Base-by-base conservation (phyloP, 2,113 vertebrate species). In the Hoplias malabaricus region DNA sequence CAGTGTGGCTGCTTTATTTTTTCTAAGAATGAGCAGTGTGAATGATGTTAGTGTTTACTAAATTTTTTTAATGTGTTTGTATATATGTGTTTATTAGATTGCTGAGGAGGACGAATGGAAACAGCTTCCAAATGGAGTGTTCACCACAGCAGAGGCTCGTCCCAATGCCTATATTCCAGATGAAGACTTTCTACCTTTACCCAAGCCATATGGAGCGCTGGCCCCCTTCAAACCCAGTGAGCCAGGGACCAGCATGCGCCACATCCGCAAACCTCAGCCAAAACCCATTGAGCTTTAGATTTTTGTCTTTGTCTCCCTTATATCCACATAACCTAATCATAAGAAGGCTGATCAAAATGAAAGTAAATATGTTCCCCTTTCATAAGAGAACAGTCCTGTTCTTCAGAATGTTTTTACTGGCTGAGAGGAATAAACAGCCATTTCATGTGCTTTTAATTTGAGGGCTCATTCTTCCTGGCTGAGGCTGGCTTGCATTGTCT, bases 161-260 rank as follows among this genome's bases (percentile, higher is more conserved):
- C 96, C 95, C 5, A 91, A 84, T 0, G 90, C 94, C 9, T 97
- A 96, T 70, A 79, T 94, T 57, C 95, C 93, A 0, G 62, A 85
- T 4, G 86, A 85, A 0, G 86, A 79, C 56, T 23, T 23, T 0
- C 92, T 96, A 25, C 93, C 93, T 0, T n/a, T 95, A 69, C 93
- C 94, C 0, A 93, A 83, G 82, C 95, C 95, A 0, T 96, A 95
- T 0, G 90, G 96, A 0, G 89, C 91, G 11, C 77, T 87, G 78
- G 87, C 94, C 82, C 96, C 95, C 1, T 95, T 96, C 86, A 96
- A 94, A 53, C 93, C 94, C 6, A 85, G 76, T 0, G 90, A 93
- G 38, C 89, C 89, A 0, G 89, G 93, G 4, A 84, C 89, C 34
- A 93, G 91, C 46, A 93, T 90, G 68, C 93, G 95, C 66, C 93